Evolutionary conservation across 1,140 invertebrate species (phyloP).

Genomic region (Metaphire vulgaris): DNA sequence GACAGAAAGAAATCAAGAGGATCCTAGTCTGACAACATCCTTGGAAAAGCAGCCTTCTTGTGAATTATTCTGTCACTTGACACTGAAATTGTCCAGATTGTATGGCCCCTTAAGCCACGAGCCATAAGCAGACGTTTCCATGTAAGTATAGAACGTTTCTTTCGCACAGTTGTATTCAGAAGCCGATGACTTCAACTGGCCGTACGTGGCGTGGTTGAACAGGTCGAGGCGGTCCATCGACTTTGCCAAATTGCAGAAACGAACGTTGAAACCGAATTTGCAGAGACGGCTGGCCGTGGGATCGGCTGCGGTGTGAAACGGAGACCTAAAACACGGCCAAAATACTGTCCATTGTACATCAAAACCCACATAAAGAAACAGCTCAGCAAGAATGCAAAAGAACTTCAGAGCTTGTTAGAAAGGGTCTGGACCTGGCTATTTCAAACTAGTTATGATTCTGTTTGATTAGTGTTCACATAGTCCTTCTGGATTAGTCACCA

Average conservation of each 20-base stretch:
- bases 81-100: background rate
- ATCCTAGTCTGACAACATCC: no score
- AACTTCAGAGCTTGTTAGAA: background rate
- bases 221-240: background rate
- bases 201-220: background rate
- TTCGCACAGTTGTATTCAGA: background rate
- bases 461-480: background rate
- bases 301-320: constrained; percentile 18
- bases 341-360: constrained; percentile 1
- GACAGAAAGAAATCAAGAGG: no score
- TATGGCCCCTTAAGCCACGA: background rate
- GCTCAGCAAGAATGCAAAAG: background rate
- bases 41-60: no score
- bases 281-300: constrained; percentile 25
- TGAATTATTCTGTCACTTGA: no score
- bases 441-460: no score
- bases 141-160: background rate
- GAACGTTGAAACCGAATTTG: constrained; percentile 28
- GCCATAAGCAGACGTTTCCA: background rate
- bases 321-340: constrained; percentile 19
- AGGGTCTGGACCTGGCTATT: background rate
- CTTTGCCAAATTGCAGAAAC: constrained; percentile 20
- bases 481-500: no score
- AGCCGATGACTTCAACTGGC: background rate
- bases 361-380: constrained; percentile 7